These are phyloP conservation scores for Stigmatopora argus DNA, from an alignment of 2,113 vertebrate species.

Conservation along the genomic window DNA sequence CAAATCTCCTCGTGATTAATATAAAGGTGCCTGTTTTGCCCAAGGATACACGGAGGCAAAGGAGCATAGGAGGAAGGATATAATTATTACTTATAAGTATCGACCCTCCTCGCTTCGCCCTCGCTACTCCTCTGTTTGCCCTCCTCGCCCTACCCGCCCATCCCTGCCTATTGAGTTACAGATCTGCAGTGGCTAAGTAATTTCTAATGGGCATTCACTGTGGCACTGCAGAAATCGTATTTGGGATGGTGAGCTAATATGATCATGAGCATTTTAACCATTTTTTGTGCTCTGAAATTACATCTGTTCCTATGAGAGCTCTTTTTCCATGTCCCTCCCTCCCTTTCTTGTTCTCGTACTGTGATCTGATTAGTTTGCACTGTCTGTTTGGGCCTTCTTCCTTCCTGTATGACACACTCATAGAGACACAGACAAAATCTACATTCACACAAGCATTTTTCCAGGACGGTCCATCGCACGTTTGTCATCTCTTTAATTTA, in stretches of 20 bases:
- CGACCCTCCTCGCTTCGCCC: conserved; percentile 48
- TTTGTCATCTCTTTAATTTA: conserved; percentile 27
- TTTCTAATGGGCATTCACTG: conserved; percentile 82
- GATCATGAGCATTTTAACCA: conserved; percentile 78
- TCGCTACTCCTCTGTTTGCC: conserved; percentile 58
- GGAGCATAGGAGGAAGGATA: conserved; percentile 61
- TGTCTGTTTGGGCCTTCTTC: conserved; percentile 60
- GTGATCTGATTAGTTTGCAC: conserved; percentile 72
- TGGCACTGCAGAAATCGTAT: conserved; percentile 84
- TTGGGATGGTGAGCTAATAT: conserved; percentile 78
- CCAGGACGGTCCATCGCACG: conserved; percentile 43
- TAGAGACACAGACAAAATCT: conserved; percentile 20
- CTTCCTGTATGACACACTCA: conserved; percentile 56
- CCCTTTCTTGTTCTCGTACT: conserved; percentile 19
- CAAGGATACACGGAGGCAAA: conserved; percentile 41
- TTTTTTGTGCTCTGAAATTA: conserved; percentile 69
- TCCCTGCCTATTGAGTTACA: conserved; percentile 77
- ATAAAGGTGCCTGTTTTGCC: conserved; percentile 58
- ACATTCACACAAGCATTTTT: conserved; percentile 43
- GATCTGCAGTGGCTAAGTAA: conserved; percentile 75
- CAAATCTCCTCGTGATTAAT: conserved; percentile 67
- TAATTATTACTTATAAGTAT: conserved; percentile 79
- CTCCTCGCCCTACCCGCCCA: conserved; percentile 50
- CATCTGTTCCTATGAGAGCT: conserved; percentile 66
- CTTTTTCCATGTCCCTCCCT: conserved; percentile 43